Evolutionary conservation across 1,140 invertebrate genomes (phyloP).

Genomic region (Drosophila asahinai): DNA sequence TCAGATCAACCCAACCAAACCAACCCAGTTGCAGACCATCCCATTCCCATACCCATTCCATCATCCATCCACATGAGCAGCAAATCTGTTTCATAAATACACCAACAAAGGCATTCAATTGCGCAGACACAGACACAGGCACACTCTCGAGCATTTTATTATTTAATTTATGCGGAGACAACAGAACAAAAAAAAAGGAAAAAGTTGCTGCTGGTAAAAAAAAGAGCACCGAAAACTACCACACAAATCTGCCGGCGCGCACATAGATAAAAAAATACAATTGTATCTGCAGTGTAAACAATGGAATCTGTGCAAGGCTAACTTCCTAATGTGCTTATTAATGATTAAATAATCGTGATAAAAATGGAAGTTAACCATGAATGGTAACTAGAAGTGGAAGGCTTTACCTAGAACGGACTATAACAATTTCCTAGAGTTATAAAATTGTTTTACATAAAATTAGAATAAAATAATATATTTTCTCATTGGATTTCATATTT

Average conservation of each 20-base stretch:
- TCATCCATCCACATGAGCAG: slow-evolving; percentile 68
- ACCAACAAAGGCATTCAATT: slow-evolving; percentile 48
- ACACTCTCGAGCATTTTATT: slow-evolving; percentile 72
- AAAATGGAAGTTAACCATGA: not conserved
- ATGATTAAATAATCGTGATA: not conserved
- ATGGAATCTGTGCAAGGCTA: slow-evolving; percentile 29
- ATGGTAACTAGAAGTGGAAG: not conserved
- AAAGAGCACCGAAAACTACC: slow-evolving; percentile 51
- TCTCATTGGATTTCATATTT: not conserved
- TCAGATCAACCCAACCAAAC: slow-evolving; percentile 34
- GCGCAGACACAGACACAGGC: slow-evolving; percentile 54
- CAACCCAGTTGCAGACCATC: slow-evolving; percentile 40
- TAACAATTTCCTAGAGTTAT: not conserved
- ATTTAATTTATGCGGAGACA: slow-evolving; percentile 81
- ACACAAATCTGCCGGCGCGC: slow-evolving; percentile 38
- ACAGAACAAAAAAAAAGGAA: slow-evolving; percentile 51
- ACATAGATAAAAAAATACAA: slow-evolving; percentile 52
- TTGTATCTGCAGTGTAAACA: slow-evolving; percentile 52
- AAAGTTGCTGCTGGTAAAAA: slow-evolving; percentile 62
- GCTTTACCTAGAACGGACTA: not conserved
- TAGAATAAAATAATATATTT: not conserved
- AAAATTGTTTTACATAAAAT: not conserved
- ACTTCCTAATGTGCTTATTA: slow-evolving; percentile 8
- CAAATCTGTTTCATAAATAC: slow-evolving; percentile 68
- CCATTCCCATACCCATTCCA: slow-evolving; percentile 33